Evolutionary conservation across 2,797 vertebrate species (phyloP).

Genomic region (Gadopsis bispinosus): DNA sequence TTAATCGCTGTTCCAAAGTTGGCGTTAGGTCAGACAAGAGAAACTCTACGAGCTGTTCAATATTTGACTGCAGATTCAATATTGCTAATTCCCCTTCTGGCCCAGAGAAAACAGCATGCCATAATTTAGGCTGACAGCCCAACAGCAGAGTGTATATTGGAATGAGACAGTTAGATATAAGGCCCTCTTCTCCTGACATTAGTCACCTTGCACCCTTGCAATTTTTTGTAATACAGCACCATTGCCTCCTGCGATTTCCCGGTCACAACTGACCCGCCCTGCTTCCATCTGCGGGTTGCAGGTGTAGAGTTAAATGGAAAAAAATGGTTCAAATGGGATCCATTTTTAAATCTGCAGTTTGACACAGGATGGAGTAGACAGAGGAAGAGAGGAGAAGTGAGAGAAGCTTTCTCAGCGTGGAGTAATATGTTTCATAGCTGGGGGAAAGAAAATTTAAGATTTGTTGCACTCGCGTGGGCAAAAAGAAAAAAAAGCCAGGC

Average conservation of each 20-base stretch:
- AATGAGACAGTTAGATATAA: conserved; percentile 77
- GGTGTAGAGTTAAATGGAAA: conserved; percentile 83
- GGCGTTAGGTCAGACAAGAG: conserved; percentile 44
- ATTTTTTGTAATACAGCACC: conserved; percentile 60
- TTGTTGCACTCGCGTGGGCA: conserved; percentile 64
- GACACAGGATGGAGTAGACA: conserved; percentile 51
- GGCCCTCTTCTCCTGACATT: conserved; percentile 63
- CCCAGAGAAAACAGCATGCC: conserved; percentile 66
- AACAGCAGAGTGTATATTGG: conserved; percentile 77
- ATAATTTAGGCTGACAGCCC: conserved; percentile 78
- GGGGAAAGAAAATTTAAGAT: conserved; percentile 58
- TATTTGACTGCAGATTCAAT: conserved; percentile 76
- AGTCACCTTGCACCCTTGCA: conserved; percentile 65
- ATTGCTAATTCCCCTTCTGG: conserved; percentile 82
- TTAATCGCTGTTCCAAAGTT: conserved; percentile 59
- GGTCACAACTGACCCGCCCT: conserved; percentile 54
- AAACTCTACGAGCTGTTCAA: conserved; percentile 66
- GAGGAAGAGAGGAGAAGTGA: conserved; percentile 25
- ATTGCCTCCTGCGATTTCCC: conserved; percentile 57
- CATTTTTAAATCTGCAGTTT: conserved; percentile 80
- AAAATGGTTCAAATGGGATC: conserved; percentile 82
- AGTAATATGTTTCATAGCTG: conserved; percentile 65
- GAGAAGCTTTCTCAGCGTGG: conserved; percentile 41
- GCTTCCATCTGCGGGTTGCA: conserved; percentile 37
- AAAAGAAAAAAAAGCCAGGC: conserved; percentile 64